Evolutionary conservation across 2,888 invertebrate genomes (phyloP).

Genomic region (Cosmia pyralina): DNA sequence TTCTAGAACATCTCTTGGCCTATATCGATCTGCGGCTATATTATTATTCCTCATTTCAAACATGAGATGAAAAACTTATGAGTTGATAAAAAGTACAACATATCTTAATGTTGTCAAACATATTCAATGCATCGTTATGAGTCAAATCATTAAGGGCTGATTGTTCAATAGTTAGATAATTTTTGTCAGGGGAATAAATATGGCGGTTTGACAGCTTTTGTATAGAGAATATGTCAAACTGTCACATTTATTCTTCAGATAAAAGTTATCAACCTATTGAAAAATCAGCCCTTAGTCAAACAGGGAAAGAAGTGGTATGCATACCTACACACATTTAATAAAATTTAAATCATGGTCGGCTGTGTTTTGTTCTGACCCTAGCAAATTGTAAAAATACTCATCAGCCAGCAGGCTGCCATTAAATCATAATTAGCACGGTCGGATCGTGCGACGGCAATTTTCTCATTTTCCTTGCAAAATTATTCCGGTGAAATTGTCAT

Average conservation of each 20-base stretch:
- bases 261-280: no score
- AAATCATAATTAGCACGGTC: slow-evolving; percentile 75
- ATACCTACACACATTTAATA: background rate
- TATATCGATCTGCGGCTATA: background rate
- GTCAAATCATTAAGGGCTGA: slow-evolving; percentile 2
- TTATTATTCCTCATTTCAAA: background rate
- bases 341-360: slow-evolving; percentile 25
- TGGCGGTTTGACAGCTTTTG: no score
- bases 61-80: background rate
- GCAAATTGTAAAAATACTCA: slow-evolving; percentile 64
- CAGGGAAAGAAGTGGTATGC: background rate
- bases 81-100: background rate
- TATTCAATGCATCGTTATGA: background rate
- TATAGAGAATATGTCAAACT: no score
- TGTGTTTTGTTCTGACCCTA: slow-evolving; percentile 42
- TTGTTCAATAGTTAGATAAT: no score
- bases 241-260: no score
- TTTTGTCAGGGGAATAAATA: no score
- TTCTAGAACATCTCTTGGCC: background rate
- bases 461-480: slow-evolving; percentile 63
- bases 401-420: slow-evolving; percentile 69
- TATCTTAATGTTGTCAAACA: background rate
- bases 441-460: slow-evolving; percentile 68
- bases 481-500: slow-evolving; percentile 57
- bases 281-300: no score